Base-by-base conservation (phyloP, 2,888 invertebrate genomes). In the Drosophila mimica region DNA sequence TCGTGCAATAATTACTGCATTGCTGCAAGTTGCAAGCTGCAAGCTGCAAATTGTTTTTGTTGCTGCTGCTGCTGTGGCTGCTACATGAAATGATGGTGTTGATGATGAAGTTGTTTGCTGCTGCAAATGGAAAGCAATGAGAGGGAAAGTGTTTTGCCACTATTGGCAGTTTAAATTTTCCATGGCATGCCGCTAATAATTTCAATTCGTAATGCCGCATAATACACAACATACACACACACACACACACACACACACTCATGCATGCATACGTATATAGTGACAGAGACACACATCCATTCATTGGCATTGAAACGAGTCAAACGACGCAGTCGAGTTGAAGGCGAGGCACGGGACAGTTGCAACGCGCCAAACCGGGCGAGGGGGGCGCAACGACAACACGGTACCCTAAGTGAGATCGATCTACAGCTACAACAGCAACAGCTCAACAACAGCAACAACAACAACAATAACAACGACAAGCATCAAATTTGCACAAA, bases 1-100 rank as follows among this genome's bases (percentile, higher is more conserved):
- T 91, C 91, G 89, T 91, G 91, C 91, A 91, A 91, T 91, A 90
- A 91, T 91, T 91, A 88, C 85, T 84, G 79, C 90, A 90, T 90
- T 89, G 89, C 77, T 88, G 85, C 81, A 75, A 78, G 67, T 70
- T 76, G 79, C 79, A 63, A 68, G 62, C 68, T 63, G 76, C 73
- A 20, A 63, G 69, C 65, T 68, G 80, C 59, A 40, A 17, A 60
- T 28, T 57, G 52, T 20, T 62, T 69, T 15, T 65, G 58, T 65
- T 70, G 64, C 58, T 59, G 70, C 78, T 64, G 67, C 38, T 56
- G 54, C 33, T 62, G 69, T 28, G 62, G 58, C 30, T 49, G 65
- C 70, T 70, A 76, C 71, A 67, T 59, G 58, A 61, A 74, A 58
- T 58, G 74, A 31, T 63, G 69, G 15, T 60, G 70, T 31, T 65